Evolutionary conservation across 2,888 invertebrate genomes (phyloP).

Genomic region (Drosophila greeni): DNA sequence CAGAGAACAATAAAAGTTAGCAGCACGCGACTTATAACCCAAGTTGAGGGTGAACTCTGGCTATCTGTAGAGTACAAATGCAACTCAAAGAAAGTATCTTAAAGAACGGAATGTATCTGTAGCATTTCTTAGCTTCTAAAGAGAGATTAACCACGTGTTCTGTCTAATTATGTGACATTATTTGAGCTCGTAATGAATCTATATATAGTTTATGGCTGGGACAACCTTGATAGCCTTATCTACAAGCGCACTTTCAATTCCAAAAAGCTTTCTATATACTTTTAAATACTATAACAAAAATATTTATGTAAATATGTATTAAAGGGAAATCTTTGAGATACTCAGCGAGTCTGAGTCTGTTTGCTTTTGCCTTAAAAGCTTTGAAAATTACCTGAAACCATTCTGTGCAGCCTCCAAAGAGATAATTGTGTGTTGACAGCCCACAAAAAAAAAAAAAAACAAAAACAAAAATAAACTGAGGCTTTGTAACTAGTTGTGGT

Average conservation of each 20-base stretch:
- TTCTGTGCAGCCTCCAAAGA: slow-evolving; percentile 37
- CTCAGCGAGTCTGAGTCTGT: slow-evolving; percentile 13
- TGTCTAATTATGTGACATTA: neutral
- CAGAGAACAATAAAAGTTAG: slow-evolving; percentile 25
- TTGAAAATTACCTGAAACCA: slow-evolving; percentile 64
- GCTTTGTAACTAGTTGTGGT: slow-evolving; percentile 59
- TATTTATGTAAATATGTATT: neutral
- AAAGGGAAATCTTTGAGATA: neutral
- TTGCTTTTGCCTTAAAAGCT: slow-evolving; percentile 49
- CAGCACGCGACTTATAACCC: slow-evolving; percentile 6
- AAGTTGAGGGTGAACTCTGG: slow-evolving; percentile 14
- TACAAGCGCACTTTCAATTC: neutral
- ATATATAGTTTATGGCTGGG: neutral
- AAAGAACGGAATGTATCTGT: neutral
- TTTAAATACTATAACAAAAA: neutral
- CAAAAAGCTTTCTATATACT: neutral
- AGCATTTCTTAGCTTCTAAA: neutral
- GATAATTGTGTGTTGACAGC: slow-evolving; percentile 62
- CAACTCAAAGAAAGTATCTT: neutral
- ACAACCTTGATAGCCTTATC: slow-evolving; percentile 18
- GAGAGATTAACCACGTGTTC: neutral
- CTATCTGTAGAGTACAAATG: neutral
- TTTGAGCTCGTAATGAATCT: neutral
- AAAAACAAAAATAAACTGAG: neutral
- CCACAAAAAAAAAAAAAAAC: slow-evolving; percentile 6